Base-by-base conservation (phyloP, 2,888 invertebrate genomes). In the Perizoma flavofasciatum region DNA sequence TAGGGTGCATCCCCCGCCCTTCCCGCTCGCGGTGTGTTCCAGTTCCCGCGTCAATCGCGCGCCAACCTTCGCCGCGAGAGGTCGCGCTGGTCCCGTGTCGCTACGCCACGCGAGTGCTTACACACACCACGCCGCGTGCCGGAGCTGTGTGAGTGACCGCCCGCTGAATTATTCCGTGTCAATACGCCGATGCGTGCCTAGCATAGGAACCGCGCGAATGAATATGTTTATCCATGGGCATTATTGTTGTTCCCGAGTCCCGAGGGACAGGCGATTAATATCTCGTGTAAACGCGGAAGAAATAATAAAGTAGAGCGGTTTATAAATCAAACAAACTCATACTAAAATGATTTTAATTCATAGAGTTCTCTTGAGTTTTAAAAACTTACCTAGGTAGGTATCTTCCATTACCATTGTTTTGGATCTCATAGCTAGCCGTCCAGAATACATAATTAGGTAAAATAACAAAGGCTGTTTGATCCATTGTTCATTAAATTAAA, bases 1-100 rank as follows among this genome's bases (percentile, higher is more conserved):
- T 80, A 82, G 89, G 89, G 88, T 86, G 86, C 85, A 85, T 83
- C 85, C 88, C 86, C 85, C 83, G 75, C 83, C 81, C 83, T 73
- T 71, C 81, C 81, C 77, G 73, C 76, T 65, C 66, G 69, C 72
- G 70, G 71, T 70, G 72, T 78, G 74, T 65, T 74, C 70, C 65
- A 51, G 57, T 69, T 65, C 63, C 69, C 74, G 78, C 83, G 80
- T 81, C 91, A 91, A 83, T 86, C 86, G 91, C 88, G 89, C 90
- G 90, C 88, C 81, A 82, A 83, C 88, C 86, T 82, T 79, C 73
- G 90, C 83, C 88, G 89, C 83, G 89, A 79, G 88, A 88, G 89
- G 91, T 89, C 89, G 89, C 81, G 75, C 71, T 69, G 61, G 72
- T 77, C 77, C 78, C 76, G 76, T 72, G 74, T 66, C 77, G 79